Evolutionary conservation across 2,888 invertebrate species (phyloP), one percentile per base, ranked within the genome.

Genomic region (Anarsia innoxiella): DNA sequence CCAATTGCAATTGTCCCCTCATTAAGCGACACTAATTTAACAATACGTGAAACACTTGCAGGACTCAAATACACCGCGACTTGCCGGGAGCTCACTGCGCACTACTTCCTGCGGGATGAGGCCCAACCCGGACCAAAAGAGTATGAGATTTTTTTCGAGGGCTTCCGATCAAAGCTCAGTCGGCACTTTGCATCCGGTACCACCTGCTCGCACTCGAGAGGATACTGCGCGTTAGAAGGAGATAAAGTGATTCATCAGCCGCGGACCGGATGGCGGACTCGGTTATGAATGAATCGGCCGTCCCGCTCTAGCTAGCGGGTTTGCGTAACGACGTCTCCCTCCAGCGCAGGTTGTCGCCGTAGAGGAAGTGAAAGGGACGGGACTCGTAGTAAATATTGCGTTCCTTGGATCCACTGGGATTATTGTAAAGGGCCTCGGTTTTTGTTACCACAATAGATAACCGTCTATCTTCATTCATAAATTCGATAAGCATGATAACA

Each of bases 361-460:
- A 71, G 72, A 83, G 84, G 84, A 83, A 84, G 84, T 82, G 84
- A 84, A 82, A 83, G 84, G 83, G 84, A 79, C 83, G 66, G 72
- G 77, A 71, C 65, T 66, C 72, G 83, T 84, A 84, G 84, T 84
- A 83, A 83, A 84, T 79, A 84, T 83, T 78, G 84, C 72, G 74
- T 61, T 73, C 63, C 53, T 61, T 70, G 64, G 66, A 67, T 62
- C 66, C 63, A 58, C 43, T 56, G 65, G 65, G 75, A 73, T 72
- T 72, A 68, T 68, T 69, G 65, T 63, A 71, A 70, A 72, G 69
- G 66, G 59, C 64, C 66, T 64, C 51, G 59, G 66, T 78, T 74
- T 78, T 82, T 82, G 66, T 44, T 45, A 58, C 60, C 67, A 72
- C 71, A 71, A 72, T 70, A 68, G 69, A 70, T 60, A 62, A 56